Conservation (phyloP, 35 echinoderm and acorn worm species). For the Diadema setosum region DNA sequence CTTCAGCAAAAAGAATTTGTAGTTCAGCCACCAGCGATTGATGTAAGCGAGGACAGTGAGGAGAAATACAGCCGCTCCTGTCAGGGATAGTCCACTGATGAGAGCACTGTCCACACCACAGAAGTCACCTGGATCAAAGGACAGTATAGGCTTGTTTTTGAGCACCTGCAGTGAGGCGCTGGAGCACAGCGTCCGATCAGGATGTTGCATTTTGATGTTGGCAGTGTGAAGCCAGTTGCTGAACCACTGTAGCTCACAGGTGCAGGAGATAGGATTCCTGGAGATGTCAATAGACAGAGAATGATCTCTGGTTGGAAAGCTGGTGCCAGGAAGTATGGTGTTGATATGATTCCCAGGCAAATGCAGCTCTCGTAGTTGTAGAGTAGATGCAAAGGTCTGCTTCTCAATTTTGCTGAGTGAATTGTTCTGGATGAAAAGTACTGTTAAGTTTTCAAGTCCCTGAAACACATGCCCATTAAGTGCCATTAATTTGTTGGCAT, state of each 20-base stretch:
- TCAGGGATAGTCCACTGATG: neutral
- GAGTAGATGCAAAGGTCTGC: neutral
- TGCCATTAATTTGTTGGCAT: neutral
- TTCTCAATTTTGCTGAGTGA: neutral
- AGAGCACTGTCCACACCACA: neutral
- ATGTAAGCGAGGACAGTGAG: neutral
- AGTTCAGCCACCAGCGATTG: constrained; percentile 6
- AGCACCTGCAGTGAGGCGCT: neutral
- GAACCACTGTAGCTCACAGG: neutral
- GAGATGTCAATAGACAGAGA: neutral
- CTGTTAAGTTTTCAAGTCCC: neutral
- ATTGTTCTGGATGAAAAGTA: neutral
- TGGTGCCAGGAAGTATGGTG: neutral
- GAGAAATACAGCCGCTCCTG: neutral
- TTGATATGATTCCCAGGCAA: neutral
- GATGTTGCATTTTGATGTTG: neutral
- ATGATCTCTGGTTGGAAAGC: neutral
- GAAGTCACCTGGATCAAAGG: neutral
- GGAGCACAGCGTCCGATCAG: neutral
- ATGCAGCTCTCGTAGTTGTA: neutral
- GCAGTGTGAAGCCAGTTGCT: neutral
- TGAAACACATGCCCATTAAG: neutral
- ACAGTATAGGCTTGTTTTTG: neutral
- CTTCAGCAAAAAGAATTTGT: neutral
- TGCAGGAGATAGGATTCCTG: neutral